These are phyloP conservation scores for Macropodus opercularis DNA, from an alignment of 2,797 vertebrate genomes.

Conservation along the genomic window DNA sequence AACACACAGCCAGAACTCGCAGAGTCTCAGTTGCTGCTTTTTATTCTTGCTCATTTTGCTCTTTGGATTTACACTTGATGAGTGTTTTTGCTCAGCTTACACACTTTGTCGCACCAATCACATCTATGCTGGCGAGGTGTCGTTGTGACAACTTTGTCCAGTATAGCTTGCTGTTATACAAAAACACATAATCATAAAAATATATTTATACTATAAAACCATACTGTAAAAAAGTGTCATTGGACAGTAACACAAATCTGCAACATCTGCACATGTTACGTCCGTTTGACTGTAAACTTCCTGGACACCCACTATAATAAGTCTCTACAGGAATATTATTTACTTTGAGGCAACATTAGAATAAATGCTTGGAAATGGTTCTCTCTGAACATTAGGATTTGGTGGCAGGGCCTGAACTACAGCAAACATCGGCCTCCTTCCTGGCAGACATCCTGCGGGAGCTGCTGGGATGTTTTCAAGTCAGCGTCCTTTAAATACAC, in stretches of 20 bases:
- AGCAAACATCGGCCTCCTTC: background rate
- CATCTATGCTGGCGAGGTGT: constrained; percentile 15
- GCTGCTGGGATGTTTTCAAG: constrained; percentile 11
- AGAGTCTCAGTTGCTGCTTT: constrained; percentile 42
- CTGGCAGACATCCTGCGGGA: background rate
- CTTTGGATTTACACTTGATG: constrained; percentile 56
- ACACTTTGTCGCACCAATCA: constrained; percentile 55
- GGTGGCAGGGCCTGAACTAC: constrained; percentile 18
- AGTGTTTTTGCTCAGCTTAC: constrained; percentile 37
- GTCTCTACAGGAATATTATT: constrained; percentile 16
- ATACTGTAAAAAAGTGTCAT: constrained; percentile 36
- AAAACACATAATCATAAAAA: constrained; percentile 61
- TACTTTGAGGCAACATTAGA: constrained; percentile 6
- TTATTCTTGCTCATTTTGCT: constrained; percentile 62
- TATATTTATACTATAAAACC: constrained; percentile 35
- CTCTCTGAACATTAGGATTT: constrained; percentile 37
- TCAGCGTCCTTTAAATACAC: background rate
- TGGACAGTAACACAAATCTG: constrained; percentile 35
- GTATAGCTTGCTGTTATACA: constrained; percentile 45
- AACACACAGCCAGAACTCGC: constrained; percentile 16
- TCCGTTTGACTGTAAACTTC: constrained; percentile 31
- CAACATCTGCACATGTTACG: constrained; percentile 30
- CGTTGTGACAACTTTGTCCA: constrained; percentile 29
- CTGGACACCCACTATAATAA: constrained; percentile 13
- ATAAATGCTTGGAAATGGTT: constrained; percentile 50